Base-by-base conservation (phyloP, 2,888 invertebrate species). In the Aphodius sticticus region DNA sequence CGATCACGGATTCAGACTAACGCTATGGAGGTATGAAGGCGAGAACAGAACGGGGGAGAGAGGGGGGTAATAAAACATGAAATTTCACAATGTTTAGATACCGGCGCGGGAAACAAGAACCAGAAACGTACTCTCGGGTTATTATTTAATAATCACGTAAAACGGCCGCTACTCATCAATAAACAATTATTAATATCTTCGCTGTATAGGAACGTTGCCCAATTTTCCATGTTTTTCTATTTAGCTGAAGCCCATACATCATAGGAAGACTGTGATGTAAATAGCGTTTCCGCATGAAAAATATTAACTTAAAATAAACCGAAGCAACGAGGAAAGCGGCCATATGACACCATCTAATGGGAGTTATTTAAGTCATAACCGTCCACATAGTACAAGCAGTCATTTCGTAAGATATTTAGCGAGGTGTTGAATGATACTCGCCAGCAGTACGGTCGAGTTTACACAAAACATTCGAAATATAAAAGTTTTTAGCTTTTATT, bases 301-400 rank as follows among this genome's bases (percentile, higher is more conserved):
- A 74, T 84, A 84, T 83, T 84, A 83, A 84, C 83, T 83, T 81
- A 84, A 83, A 84, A 84, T 84, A 84, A 84, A 84, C 84, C 71
- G 16, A 79, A 16, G 71, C 70, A 79, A 69, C 78, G 37, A 35
- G 74, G 35, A 74, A 74, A 74, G 74, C 74, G 36, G 81, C 83
- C 82, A 82, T 83, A 84, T 84, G 83, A 83, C 83, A 84, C 81
- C 75, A 71, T 74, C 74, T 74, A 74, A 74, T 74, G 74, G 37
- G 36, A 74, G 74, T 74, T 74, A 74, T 74, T 74, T 74, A 74
- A 74, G 74, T 74, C 35, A 74, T 74, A 74, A 82, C 79, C 79
- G 69, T 76, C 79, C 78, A 80, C 72, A 78, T 81, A 81, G 76
- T 69, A 75, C 37, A 9, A 78, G 37, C 70, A 35, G 76, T 36